Evolutionary conservation across 2,113 vertebrate species (phyloP).

Genomic region (Urocitellus parryii): DNA sequence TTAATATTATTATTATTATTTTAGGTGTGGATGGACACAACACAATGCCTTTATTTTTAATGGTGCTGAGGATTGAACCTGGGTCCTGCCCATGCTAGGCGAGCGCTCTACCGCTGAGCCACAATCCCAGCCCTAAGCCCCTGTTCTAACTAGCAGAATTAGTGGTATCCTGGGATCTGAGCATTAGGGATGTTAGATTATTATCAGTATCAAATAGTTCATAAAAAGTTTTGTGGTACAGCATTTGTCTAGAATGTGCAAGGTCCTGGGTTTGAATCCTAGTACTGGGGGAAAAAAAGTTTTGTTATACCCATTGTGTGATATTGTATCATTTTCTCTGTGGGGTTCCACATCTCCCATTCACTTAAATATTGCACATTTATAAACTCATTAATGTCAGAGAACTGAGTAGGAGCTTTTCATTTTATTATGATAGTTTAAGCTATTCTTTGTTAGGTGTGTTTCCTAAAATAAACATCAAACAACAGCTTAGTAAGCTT

Average conservation of each 20-base stretch:
- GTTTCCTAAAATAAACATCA: constrained; percentile 17
- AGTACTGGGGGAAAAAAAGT: too few species aligned
- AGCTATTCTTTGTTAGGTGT: background rate
- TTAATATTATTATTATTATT: too few species aligned
- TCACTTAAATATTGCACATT: background rate
- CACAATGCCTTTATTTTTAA: too few species aligned
- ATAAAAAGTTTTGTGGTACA: too few species aligned
- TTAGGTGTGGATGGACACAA: too few species aligned
- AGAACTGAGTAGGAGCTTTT: background rate
- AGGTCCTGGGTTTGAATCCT: too few species aligned
- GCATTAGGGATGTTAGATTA: background rate
- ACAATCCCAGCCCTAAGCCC: background rate
- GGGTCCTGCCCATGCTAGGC: too few species aligned
- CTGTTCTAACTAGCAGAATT: background rate
- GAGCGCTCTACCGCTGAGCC: too few species aligned
- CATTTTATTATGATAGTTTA: background rate
- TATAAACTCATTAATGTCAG: constrained; percentile 21
- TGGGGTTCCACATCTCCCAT: background rate
- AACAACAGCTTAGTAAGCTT: background rate
- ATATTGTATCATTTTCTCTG: background rate
- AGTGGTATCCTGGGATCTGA: background rate
- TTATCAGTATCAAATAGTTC: background rate
- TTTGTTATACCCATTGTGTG: background rate
- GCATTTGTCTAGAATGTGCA: too few species aligned
- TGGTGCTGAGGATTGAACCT: too few species aligned